Conservation (phyloP, 2,888 invertebrate genomes). For the Vesta saturnalis region DNA sequence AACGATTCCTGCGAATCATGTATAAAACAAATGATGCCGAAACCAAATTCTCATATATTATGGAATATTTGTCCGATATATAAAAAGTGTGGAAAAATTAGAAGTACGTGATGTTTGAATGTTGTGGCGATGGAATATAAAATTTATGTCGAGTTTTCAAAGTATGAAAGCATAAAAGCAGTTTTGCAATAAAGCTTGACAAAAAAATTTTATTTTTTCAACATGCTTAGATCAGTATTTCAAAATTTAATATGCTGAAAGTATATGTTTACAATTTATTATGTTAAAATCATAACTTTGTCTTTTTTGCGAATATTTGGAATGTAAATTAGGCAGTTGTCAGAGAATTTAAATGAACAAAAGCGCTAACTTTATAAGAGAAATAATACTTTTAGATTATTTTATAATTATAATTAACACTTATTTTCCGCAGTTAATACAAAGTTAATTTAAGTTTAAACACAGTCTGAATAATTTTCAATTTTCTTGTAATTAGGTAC, state of each 20-base stretch:
- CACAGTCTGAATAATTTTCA: background rate
- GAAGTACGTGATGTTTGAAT: background rate
- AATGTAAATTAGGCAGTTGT: background rate
- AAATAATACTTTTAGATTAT: background rate
- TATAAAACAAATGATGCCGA: background rate
- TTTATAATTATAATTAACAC: background rate
- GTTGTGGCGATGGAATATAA: background rate
- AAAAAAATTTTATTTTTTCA: background rate
- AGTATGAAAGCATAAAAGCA: background rate
- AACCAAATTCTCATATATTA: background rate
- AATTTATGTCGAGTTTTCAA: background rate
- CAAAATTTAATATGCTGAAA: background rate
- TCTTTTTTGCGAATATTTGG: background rate
- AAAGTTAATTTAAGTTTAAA: background rate
- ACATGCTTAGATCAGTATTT: background rate
- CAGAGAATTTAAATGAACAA: background rate
- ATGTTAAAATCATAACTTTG: background rate
- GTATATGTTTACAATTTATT: background rate
- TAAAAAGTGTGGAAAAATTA: slow-evolving; percentile 1
- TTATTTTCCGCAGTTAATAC: background rate
- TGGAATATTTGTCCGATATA: too few relatives aligned
- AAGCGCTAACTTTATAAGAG: background rate
- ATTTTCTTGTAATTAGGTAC: background rate
- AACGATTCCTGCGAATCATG: too few relatives aligned
- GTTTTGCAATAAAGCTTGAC: background rate